These are phyloP conservation scores for Ictidomys tridecemlineatus DNA, from an alignment of 2,113 vertebrate genomes.

Conservation along the genomic window DNA sequence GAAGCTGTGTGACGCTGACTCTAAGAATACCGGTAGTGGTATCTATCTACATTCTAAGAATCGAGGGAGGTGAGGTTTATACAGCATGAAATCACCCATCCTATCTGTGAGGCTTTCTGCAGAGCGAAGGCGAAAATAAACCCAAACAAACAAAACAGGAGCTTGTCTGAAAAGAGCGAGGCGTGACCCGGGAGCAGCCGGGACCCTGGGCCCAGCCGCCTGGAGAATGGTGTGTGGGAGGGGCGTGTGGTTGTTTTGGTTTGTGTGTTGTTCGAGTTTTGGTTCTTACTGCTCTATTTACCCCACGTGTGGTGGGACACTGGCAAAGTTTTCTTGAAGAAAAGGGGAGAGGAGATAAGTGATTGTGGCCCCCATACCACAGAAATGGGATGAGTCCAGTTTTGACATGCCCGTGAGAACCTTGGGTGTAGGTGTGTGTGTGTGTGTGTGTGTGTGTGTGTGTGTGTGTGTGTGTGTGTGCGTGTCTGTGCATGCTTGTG, in stretches of 20 bases:
- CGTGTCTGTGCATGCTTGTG: neutral
- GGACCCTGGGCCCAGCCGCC: neutral
- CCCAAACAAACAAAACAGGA: conserved; percentile 71
- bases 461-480: neutral
- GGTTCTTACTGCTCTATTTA: neutral
- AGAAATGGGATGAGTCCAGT: neutral
- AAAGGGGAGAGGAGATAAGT: neutral
- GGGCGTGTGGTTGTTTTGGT: neutral
- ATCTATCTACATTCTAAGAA: conserved; percentile 91
- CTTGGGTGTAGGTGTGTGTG: neutral
- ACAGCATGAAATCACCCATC: conserved; percentile 80
- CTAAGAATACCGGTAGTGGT: conserved; percentile 93
- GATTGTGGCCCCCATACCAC: neutral
- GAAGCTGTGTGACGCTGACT: conserved; percentile 81
- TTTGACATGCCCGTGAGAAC: accelerated
- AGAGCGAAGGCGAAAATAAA: conserved; percentile 53
- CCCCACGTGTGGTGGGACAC: neutral
- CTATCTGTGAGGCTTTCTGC: conserved; percentile 87
- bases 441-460: neutral
- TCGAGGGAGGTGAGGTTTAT: conserved; percentile 86
- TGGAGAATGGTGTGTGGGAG: neutral
- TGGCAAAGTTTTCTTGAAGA: conserved; percentile 21
- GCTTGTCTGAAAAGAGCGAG: conserved; percentile 29
- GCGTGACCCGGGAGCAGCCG: accelerated
- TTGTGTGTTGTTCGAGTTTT: neutral